phyloP scores from a whole-genome alignment of 2,797 vertebrate species.

The Paramormyrops hopkinsi region DNA sequence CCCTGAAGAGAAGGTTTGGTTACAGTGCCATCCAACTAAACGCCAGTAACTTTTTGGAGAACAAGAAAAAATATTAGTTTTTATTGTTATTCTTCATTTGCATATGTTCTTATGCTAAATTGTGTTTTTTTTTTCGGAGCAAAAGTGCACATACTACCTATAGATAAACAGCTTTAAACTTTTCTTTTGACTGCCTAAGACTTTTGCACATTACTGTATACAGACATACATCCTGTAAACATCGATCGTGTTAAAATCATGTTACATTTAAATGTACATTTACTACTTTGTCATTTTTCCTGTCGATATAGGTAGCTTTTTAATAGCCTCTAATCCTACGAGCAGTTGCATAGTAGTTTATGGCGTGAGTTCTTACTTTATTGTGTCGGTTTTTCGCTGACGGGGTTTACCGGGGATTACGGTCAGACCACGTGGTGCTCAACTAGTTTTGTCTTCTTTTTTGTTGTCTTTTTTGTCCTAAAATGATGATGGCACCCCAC shows the following conservation, averaged over 20 bases:
- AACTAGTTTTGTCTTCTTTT: conserved; percentile 54
- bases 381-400: conserved; percentile 64
- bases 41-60: neutral
- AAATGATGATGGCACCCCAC: conserved; percentile 61
- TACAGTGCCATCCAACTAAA: neutral
- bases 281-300: neutral
- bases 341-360: conserved; percentile 29
- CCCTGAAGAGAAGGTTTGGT: neutral
- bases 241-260: neutral
- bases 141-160: neutral
- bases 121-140: neutral
- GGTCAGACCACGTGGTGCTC: conserved; percentile 47
- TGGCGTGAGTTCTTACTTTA: conserved; percentile 31
- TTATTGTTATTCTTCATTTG: neutral
- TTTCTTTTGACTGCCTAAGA: neutral
- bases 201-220: neutral
- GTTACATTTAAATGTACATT: neutral
- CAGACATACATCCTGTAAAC: neutral
- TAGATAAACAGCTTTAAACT: neutral
- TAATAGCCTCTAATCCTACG: neutral
- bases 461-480: conserved; percentile 57
- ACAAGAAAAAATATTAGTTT: neutral
- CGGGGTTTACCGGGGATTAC: conserved; percentile 63
- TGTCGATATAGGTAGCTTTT: neutral
- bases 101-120: neutral